A percentile compares a stretch with the other conserved stretches of the same genome.
These are phyloP conservation scores for Haliclona indistincta DNA, from an alignment of 37 sponge, comb jelly and placozoan species.

Conservation along the genomic window DNA sequence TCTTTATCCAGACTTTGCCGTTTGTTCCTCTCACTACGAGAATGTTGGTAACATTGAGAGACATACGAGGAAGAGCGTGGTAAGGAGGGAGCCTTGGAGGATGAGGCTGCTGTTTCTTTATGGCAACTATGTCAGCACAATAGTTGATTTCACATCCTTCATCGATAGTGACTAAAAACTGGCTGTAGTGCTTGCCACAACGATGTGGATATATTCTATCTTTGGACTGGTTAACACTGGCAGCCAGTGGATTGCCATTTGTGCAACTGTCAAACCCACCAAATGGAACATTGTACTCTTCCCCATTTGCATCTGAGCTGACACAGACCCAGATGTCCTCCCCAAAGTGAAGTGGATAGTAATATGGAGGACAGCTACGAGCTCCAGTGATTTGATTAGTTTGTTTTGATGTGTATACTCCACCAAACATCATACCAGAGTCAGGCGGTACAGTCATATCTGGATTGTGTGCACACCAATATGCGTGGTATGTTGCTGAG, in stretches of 20 bases:
- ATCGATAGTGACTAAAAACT: conserved; percentile 52
- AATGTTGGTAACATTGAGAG: conserved; percentile 14
- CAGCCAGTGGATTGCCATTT: conserved; percentile 27
- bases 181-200: conserved; percentile 55
- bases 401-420: conserved; percentile 15
- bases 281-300: conserved; percentile 10
- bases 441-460: not conserved
- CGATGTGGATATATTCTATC: too few relatives aligned
- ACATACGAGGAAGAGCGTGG: conserved; percentile 18
- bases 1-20: too few relatives aligned
- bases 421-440: conserved; percentile 35
- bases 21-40: conserved; percentile 19
- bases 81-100: conserved; percentile 49
- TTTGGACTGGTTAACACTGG: not conserved
- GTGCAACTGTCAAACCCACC: conserved; percentile 30
- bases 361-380: conserved; percentile 13
- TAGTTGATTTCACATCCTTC: too few relatives aligned
- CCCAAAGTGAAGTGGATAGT: conserved; percentile 15
- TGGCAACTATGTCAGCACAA: conserved; percentile 39
- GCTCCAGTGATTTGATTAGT: conserved; percentile 28
- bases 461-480: conserved; percentile 7
- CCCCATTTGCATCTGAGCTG: conserved; percentile 17
- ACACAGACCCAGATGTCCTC: conserved; percentile 22
- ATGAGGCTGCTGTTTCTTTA: conserved; percentile 5
- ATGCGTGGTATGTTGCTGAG: conserved; percentile 1